Base-by-base conservation (phyloP, 2,888 invertebrate species). In the Napeogenes inachia region DNA sequence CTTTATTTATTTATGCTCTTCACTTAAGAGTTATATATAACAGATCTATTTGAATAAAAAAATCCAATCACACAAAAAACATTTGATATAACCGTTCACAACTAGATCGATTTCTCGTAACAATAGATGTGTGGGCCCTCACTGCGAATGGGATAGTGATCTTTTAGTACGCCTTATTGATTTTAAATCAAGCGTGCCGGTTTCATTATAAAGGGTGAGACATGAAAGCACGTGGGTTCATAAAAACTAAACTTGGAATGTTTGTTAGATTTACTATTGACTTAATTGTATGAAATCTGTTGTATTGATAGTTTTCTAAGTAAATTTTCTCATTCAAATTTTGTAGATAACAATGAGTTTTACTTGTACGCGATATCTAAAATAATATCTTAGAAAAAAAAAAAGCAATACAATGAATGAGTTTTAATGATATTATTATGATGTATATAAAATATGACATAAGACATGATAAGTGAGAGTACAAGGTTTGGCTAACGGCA, bases 71-170 rank as follows among this genome's bases (percentile, higher is more conserved):
- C 70, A 73, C 67, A 75, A 73, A 69, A 57, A 56, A 57, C 63
- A 68, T 75, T 71, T 68, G 70, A 71, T 73, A 72, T 72, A 76
- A 76, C 74, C 75, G 72, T 76, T 75, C 77, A 85, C 76, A 78
- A 75, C 72, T 71, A 80, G 79, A 87, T 88, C 88, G 86, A 89
- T 87, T 86, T 74, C 77, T 72, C 69, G 68, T 75, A 80, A 89
- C 89, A 89, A 89, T 79, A 82, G 85, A 81, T 81, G 78, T 80
- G 81, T 82, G 83, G 83, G 79, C 79, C 81, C 87, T 86, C 75
- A 87, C 87, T 85, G 87, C 77, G 89, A 84, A 82, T 80, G 76
- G 78, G 81, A 82, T 82, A 81, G 84, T 81, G 80, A 76, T 82
- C 84, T 85, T 80, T 82, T 88, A 83, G 80, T 81, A 75, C 68